Conservation (phyloP, 2,888 invertebrate species). For the Panopea generosa region DNA sequence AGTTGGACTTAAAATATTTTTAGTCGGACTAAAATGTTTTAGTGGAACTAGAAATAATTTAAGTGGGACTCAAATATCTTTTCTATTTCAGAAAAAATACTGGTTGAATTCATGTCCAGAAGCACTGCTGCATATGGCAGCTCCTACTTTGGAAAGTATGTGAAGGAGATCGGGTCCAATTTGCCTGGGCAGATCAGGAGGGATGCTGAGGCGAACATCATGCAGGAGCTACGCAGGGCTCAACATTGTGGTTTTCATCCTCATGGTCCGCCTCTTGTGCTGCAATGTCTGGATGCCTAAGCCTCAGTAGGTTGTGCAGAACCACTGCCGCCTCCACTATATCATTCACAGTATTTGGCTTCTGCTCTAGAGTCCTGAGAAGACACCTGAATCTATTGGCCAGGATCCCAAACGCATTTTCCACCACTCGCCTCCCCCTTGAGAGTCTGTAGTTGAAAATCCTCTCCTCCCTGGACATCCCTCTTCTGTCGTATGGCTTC, state of each 20-base stretch:
- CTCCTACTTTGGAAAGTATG: conserved; percentile 26
- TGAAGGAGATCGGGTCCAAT: conserved; percentile 23
- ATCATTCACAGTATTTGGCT: conserved; percentile 9
- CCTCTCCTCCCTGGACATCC: conserved; percentile 6
- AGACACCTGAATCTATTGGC: conserved; percentile 19
- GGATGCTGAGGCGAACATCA: conserved; percentile 24
- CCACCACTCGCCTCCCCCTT: conserved; percentile 18
- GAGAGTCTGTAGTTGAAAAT: conserved; percentile 3
- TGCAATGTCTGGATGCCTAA: conserved; percentile 9
- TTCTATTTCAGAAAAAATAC: conserved; percentile 18
- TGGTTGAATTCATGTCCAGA: conserved; percentile 28
- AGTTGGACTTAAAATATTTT: neutral
- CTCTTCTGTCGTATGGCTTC: conserved; percentile 19
- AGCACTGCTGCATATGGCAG: conserved; percentile 12
- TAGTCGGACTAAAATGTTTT: neutral
- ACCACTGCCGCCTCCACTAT: conserved; percentile 31
- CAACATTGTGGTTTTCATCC: conserved; percentile 37
- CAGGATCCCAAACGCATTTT: conserved; percentile 15
- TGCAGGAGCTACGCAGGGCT: conserved; percentile 33
- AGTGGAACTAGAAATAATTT: neutral
- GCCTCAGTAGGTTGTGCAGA: conserved; percentile 22
- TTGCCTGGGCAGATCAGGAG: conserved; percentile 32
- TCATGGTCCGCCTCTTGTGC: conserved; percentile 28
- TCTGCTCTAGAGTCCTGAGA: conserved; percentile 14
- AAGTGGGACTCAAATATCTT: neutral